phyloP scores from a whole-genome alignment of 2,113 vertebrate species.

The Rhinolophus ferrumequinum region DNA sequence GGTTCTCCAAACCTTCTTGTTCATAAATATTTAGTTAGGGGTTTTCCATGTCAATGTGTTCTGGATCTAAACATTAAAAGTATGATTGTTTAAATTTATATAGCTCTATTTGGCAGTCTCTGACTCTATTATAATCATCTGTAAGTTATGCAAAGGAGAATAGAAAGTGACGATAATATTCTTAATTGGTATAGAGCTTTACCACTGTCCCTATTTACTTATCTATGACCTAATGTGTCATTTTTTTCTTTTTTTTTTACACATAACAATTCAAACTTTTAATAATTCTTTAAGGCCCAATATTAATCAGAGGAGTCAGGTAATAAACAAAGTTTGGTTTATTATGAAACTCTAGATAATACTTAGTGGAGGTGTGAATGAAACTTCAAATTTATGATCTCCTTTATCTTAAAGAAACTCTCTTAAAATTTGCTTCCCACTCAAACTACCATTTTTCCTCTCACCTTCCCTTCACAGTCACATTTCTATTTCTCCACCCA shows the following conservation, averaged over 20 bases:
- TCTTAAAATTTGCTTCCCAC: background rate
- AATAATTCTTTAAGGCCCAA: background rate
- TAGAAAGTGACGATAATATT: background rate
- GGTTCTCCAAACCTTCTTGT: background rate
- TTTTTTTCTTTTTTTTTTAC: background rate
- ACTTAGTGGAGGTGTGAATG: background rate
- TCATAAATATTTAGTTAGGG: background rate
- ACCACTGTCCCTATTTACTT: background rate
- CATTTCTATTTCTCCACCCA: background rate
- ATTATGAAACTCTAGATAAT: background rate
- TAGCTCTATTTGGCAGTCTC: background rate
- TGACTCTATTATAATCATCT: background rate
- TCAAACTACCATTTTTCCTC: background rate
- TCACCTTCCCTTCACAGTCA: background rate
- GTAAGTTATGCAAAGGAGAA: background rate
- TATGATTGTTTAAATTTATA: background rate
- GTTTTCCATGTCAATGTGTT: background rate
- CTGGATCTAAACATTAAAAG: background rate
- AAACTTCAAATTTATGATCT: background rate
- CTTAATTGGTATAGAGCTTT: background rate
- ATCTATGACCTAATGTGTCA: background rate
- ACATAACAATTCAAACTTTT: background rate
- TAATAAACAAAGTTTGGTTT: background rate
- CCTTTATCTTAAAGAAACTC: background rate
- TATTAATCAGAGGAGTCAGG: background rate